Evolutionary conservation across 1,140 invertebrate species (phyloP), one percentile per base, ranked within the genome.

Genomic region (Battus philenor): DNA sequence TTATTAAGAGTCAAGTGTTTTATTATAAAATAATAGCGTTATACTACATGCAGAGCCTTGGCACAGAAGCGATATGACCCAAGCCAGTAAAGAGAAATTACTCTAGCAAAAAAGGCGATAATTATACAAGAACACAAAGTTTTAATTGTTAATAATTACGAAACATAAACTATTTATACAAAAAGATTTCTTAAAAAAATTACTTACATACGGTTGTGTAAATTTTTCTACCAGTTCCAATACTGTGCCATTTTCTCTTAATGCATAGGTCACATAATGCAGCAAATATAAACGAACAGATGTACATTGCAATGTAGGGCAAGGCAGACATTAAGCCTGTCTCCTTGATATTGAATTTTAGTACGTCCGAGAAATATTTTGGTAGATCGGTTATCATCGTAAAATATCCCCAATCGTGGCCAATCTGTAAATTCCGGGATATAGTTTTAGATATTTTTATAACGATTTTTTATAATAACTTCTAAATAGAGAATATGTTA

Each of bases 381-480:
- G 97, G 97, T 1, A 98, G 83, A 73, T 96, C 93, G 1, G 94
- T 97, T 1, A 97, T 91, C 89, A 97, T 93, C 4, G 95, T 97
- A 65, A 97, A 98, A 70, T 96, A 95, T 11, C 94, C 95, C 94
- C 95, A 98, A 80, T 97, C 95, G 79, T 97, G 94, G 5, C 94
- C 94, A 88, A 83, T 44, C 79, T 83, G 54, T 20, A 56, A 62
- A 29, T 32, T 31, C 6, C 18, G n/a, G n/a, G n/a, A n/a, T n/a
- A n/a, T n/a, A n/a, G 17, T 16, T 16, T 8, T 8, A 30, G n/a
- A 12, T 12, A 32, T 29, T n/a, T n/a, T n/a, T n/a, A n/a, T n/a
- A n/a, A n/a, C n/a, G n/a, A n/a, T n/a, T n/a, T n/a, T n/a, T n/a
- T n/a, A n/a, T n/a, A n/a, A n/a, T n/a, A n/a, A n/a, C n/a, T n/a